These are phyloP conservation scores for Heteronetta atricapilla DNA, from an alignment of 2,113 vertebrate genomes.

Conservation along the genomic window DNA sequence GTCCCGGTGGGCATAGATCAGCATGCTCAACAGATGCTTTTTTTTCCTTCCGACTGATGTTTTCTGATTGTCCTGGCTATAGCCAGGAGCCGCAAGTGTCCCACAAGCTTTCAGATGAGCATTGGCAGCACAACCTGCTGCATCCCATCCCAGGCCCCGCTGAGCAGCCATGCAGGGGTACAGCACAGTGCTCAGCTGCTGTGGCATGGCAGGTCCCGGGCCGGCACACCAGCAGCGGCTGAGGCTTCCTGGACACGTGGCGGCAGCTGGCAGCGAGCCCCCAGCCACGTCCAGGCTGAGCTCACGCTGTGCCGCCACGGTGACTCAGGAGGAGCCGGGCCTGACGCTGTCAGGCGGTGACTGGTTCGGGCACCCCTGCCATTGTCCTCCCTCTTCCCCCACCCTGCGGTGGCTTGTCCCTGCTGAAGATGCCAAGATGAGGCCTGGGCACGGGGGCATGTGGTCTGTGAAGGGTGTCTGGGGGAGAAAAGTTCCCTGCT, in stretches of 20 bases:
- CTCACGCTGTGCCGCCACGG: constrained; percentile 59
- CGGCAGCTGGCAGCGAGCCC: constrained; percentile 11
- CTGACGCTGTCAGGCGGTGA: constrained; percentile 70
- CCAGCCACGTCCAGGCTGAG: constrained; percentile 45
- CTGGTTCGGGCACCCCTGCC: constrained; percentile 24
- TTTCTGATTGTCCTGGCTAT: background rate
- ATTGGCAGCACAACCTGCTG: background rate
- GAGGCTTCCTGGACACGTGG: background rate
- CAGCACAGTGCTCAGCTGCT: fast-evolving
- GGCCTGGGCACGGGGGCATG: background rate
- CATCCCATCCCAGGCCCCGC: background rate
- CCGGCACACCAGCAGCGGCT: background rate
- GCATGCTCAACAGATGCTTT: background rate
- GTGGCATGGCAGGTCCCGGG: fast-evolving
- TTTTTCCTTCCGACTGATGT: background rate
- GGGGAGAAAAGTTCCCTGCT: background rate
- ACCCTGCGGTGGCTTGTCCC: fast-evolving
- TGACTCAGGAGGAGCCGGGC: constrained; percentile 56
- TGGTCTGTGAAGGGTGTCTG: background rate
- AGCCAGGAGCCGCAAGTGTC: background rate
- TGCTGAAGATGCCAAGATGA: background rate
- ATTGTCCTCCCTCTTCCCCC: background rate
- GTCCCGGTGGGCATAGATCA: background rate
- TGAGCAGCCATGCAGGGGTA: fast-evolving
- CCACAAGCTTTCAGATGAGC: fast-evolving